Percentiles rank a stretch among this genome's conserved stretches.
Evolutionary conservation across 2,888 invertebrate genomes (phyloP).

Genomic region (Meloe dianella): DNA sequence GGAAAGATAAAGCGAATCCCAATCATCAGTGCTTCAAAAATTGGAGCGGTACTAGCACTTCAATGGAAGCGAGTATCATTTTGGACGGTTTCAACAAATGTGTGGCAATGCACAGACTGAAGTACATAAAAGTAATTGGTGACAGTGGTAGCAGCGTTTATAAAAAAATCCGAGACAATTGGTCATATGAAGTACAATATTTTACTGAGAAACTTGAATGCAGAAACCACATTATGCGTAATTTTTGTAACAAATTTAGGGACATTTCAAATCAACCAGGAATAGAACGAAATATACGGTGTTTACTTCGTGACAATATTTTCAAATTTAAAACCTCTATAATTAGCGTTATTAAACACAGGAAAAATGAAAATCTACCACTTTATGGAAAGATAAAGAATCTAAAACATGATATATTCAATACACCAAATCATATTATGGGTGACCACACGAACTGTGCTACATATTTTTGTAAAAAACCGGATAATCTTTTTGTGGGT

Average conservation of each 20-base stretch:
- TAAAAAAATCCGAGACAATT: slow-evolving; percentile 37
- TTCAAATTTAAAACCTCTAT: neutral
- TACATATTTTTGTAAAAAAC: slow-evolving; percentile 20
- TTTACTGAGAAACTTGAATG: slow-evolving; percentile 49
- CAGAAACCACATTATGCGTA: slow-evolving; percentile 31
- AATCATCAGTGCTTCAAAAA: slow-evolving; percentile 49
- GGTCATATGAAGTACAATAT: slow-evolving; percentile 38
- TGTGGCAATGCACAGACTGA: slow-evolving; percentile 42
- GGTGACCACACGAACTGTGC: slow-evolving; percentile 8
- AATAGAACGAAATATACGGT: neutral
- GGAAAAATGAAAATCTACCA: neutral
- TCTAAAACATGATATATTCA: too few species aligned
- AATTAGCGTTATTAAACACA: neutral
- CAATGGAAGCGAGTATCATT: too few species aligned
- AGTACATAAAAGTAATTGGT: slow-evolving; percentile 46
- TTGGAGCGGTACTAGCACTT: slow-evolving; percentile 44
- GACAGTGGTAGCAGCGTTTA: slow-evolving; percentile 53
- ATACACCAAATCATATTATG: slow-evolving; percentile 11
- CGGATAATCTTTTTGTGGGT: neutral
- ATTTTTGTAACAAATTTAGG: slow-evolving; percentile 23
- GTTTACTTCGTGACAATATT: neutral
- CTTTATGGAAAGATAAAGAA: too few species aligned
- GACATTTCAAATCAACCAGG: neutral
- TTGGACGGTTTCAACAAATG: slow-evolving; percentile 47
- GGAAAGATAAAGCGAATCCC: slow-evolving; percentile 25